phyloP scores from a whole-genome alignment of 2,888 invertebrate genomes.

The Unio pictorum region DNA sequence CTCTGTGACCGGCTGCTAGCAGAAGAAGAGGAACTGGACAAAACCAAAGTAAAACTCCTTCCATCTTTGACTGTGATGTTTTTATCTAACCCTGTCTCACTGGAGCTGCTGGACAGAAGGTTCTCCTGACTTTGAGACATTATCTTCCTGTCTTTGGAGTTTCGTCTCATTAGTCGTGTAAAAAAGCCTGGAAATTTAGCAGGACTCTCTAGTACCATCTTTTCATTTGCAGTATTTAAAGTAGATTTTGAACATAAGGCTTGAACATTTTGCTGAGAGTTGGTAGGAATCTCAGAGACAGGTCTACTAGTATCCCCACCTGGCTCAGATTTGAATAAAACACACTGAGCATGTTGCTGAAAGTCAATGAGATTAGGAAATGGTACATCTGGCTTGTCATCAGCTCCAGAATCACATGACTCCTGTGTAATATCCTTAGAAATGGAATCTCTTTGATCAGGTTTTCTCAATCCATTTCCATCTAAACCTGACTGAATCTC shows the following conservation, averaged over 20 bases:
- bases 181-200: conserved; percentile 54
- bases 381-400: conserved; percentile 22
- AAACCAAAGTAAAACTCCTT: conserved; percentile 14
- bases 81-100: conserved; percentile 36
- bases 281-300: too few species aligned
- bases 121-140: conserved; percentile 60
- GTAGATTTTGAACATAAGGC: conserved; percentile 3
- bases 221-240: conserved; percentile 2
- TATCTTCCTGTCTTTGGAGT: conserved; percentile 57
- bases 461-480: too few species aligned
- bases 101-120: conserved; percentile 37
- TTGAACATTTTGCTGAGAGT: neutral
- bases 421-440: too few species aligned
- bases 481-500: too few species aligned
- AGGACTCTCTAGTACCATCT: conserved; percentile 15
- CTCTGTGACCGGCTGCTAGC: conserved; percentile 38
- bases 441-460: too few species aligned
- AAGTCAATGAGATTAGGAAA: conserved; percentile 39
- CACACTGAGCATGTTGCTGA: conserved; percentile 35
- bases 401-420: too few species aligned
- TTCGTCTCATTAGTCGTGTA: conserved; percentile 56
- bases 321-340: conserved; percentile 14
- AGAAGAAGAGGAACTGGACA: conserved; percentile 33
- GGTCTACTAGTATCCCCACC: conserved; percentile 1
- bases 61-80: conserved; percentile 27